A percentile compares a stretch with the other conserved stretches of the same genome.
These are phyloP conservation scores for Sorex araneus DNA, from an alignment of 2,113 vertebrate species.

Conservation along the genomic window DNA sequence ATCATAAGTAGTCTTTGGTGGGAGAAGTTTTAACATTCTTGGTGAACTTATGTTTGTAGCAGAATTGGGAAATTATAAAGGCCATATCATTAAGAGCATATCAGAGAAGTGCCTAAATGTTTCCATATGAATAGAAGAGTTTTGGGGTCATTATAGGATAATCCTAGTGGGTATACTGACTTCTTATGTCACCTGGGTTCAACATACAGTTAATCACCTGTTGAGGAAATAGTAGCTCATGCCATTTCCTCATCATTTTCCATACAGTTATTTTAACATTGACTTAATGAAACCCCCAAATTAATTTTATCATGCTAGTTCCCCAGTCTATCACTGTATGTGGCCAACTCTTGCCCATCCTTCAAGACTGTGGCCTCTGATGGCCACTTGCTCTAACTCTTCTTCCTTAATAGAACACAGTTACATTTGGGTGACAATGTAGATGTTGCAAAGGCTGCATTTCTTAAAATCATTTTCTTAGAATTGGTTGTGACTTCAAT, in stretches of 20 bases:
- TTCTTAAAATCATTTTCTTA: constrained; percentile 41
- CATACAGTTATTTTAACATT: neutral
- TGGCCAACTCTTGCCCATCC: too few relatives aligned
- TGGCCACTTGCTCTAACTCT: neutral
- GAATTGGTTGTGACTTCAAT: neutral
- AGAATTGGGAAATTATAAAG: neutral
- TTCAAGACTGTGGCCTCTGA: neutral
- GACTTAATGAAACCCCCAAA: too few relatives aligned
- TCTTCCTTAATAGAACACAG: neutral
- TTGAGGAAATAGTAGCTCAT: neutral
- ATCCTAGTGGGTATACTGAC: neutral
- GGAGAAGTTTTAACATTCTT: neutral
- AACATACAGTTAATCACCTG: neutral
- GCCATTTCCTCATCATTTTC: neutral
- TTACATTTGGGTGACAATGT: neutral
- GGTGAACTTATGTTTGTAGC: neutral
- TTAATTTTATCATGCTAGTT: neutral
- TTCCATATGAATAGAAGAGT: neutral
- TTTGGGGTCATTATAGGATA: neutral
- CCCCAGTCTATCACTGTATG: neutral
- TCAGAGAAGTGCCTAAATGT: neutral
- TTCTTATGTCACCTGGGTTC: neutral
- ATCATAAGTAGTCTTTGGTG: neutral
- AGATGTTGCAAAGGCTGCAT: neutral
- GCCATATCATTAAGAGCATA: neutral